Percentiles rank a stretch among this genome's conserved stretches.
Conservation (phyloP, 2,113 vertebrate species). For the Puffinus mauretanicus region DNA sequence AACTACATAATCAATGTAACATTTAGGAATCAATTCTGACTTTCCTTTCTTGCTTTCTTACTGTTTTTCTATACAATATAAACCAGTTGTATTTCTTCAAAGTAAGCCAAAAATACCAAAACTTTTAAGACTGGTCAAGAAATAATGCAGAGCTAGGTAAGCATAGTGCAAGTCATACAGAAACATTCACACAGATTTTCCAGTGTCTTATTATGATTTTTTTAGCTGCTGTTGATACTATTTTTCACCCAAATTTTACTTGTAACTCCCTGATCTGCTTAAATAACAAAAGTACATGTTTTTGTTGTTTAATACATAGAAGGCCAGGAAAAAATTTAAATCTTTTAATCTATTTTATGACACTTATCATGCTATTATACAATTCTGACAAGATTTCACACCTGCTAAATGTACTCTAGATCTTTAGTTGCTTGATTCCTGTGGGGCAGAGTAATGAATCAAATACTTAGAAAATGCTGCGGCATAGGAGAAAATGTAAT, state of each 20-base stretch:
- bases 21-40: background rate
- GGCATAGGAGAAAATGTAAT: background rate
- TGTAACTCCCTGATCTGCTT: background rate
- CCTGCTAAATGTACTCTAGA: background rate
- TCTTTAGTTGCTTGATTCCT: background rate
- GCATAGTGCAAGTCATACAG: background rate
- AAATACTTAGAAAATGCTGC: background rate
- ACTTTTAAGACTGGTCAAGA: background rate
- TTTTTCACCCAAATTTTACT: background rate
- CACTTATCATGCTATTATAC: background rate
- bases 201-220: background rate
- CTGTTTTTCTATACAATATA: background rate
- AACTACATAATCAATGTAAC: background rate
- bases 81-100: background rate
- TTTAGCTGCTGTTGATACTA: background rate
- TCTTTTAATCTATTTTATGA: background rate
- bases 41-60: background rate
- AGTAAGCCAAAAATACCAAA: background rate
- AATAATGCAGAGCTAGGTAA: background rate
- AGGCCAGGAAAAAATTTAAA: rapidly evolving
- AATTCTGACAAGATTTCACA: background rate
- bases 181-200: background rate
- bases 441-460: background rate
- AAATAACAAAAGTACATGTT: background rate
- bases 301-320: background rate